phyloP scores from a whole-genome alignment of 2,888 invertebrate species.

The Mystacides longicornis region DNA sequence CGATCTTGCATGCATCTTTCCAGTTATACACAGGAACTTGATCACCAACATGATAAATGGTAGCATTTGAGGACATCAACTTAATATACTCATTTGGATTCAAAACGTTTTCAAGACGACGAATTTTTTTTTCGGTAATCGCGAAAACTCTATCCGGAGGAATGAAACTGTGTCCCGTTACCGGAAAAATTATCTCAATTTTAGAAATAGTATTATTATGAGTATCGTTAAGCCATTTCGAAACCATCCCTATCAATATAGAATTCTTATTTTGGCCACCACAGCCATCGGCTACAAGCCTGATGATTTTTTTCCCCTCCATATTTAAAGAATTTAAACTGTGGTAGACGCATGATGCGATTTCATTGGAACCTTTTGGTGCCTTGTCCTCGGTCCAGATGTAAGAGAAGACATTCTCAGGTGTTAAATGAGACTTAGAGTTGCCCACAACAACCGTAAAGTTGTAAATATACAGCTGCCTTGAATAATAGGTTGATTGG shows the following conservation, averaged over 20 bases:
- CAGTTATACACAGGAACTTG: too few species aligned
- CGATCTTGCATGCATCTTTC: too few species aligned
- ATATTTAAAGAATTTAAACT: background rate
- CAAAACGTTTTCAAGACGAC: too few species aligned
- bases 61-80: too few species aligned
- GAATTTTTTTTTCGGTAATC: too few species aligned
- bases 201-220: too few species aligned
- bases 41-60: too few species aligned
- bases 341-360: slow-evolving; percentile 6
- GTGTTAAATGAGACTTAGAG: slow-evolving; percentile 23
- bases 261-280: background rate
- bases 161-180: too few species aligned
- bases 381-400: slow-evolving; percentile 24
- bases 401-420: slow-evolving; percentile 25
- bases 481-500: slow-evolving; percentile 29
- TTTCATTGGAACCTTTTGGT: slow-evolving; percentile 26
- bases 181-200: too few species aligned
- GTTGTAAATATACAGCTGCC: slow-evolving; percentile 30
- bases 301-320: background rate
- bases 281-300: background rate
- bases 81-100: too few species aligned
- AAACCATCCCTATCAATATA: background rate
- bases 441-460: slow-evolving; percentile 28
- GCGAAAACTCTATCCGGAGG: too few species aligned
- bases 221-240: too few species aligned